phyloP scores from a whole-genome alignment of 2,113 vertebrate species.

The Octodon degus region DNA sequence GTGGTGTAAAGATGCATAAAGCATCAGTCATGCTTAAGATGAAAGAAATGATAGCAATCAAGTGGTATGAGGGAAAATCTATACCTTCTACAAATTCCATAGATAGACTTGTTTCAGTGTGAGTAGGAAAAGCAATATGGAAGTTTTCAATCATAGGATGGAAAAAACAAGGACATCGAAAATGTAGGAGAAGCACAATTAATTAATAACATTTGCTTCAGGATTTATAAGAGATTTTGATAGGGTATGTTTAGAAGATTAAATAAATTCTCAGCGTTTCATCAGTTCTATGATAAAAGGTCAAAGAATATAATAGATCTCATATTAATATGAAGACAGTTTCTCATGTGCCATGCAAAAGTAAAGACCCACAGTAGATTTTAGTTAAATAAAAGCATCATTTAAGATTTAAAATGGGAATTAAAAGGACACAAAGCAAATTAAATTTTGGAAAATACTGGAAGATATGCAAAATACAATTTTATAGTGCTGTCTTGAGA shows the following conservation, averaged over 20 bases:
- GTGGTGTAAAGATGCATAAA: background rate
- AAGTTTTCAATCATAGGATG: background rate
- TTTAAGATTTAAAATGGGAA: constrained; percentile 53
- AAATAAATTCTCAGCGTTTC: constrained; percentile 37
- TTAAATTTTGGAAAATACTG: background rate
- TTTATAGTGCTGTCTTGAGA: constrained; percentile 32
- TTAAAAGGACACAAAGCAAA: background rate
- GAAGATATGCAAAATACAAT: background rate
- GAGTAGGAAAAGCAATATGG: background rate
- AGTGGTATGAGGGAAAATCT: background rate
- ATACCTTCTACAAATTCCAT: background rate
- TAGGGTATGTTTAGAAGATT: constrained; percentile 26
- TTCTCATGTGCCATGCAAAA: constrained; percentile 8
- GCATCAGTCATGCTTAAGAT: background rate
- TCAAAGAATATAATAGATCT: background rate
- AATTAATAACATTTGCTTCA: background rate
- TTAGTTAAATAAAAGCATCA: constrained; percentile 65
- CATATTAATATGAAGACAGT: background rate
- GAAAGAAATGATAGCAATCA: background rate
- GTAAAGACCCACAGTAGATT: background rate
- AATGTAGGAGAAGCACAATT: background rate
- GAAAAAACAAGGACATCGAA: background rate
- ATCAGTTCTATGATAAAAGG: constrained; percentile 18
- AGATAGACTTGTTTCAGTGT: background rate
- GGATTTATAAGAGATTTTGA: constrained; percentile 31